phyloP scores from a whole-genome alignment of 2,113 vertebrate species.

The Hippocampus mohnikei region DNA sequence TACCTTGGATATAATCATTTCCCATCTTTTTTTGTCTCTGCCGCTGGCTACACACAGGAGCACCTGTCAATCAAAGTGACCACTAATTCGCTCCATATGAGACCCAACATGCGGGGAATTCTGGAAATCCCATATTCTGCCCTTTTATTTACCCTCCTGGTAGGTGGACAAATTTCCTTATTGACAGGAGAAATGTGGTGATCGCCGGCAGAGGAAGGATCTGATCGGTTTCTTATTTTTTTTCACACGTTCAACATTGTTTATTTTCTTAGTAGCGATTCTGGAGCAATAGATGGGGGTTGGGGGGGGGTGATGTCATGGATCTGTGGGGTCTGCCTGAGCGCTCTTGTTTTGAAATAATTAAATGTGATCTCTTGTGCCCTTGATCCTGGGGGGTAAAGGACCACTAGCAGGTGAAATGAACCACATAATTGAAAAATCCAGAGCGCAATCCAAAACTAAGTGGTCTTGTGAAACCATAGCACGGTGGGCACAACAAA shows the following conservation, averaged over 20 bases:
- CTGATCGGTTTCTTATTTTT: conserved; percentile 34
- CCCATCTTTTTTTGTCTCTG: conserved; percentile 53
- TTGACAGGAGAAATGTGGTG: conserved; percentile 63
- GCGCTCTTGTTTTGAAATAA: conserved; percentile 73
- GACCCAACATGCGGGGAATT: conserved; percentile 53
- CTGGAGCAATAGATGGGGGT: conserved; percentile 45
- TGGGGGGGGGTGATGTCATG: conserved; percentile 38
- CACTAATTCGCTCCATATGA: conserved; percentile 72
- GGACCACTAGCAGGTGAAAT: conserved; percentile 76
- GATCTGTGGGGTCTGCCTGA: conserved; percentile 47
- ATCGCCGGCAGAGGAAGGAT: conserved; percentile 33
- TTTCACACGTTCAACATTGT: conserved; percentile 28
- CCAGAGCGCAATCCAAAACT: conserved; percentile 77
- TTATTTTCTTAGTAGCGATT: conserved; percentile 33
- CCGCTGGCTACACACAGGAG: conserved; percentile 66
- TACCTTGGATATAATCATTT: conserved; percentile 75
- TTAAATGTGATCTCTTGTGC: conserved; percentile 72
- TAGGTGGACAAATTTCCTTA: conserved; percentile 71
- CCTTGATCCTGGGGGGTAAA: conserved; percentile 72
- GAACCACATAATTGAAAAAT: conserved; percentile 82
- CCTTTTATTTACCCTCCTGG: conserved; percentile 70
- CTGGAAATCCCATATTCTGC: conserved; percentile 67
- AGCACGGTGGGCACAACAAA: conserved; percentile 74
- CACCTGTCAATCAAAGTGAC: conserved; percentile 70
- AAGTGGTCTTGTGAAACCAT: conserved; percentile 75